These are phyloP conservation scores for Pelobates cultripes DNA, from an alignment of 2,797 vertebrate species.

Conservation along the genomic window DNA sequence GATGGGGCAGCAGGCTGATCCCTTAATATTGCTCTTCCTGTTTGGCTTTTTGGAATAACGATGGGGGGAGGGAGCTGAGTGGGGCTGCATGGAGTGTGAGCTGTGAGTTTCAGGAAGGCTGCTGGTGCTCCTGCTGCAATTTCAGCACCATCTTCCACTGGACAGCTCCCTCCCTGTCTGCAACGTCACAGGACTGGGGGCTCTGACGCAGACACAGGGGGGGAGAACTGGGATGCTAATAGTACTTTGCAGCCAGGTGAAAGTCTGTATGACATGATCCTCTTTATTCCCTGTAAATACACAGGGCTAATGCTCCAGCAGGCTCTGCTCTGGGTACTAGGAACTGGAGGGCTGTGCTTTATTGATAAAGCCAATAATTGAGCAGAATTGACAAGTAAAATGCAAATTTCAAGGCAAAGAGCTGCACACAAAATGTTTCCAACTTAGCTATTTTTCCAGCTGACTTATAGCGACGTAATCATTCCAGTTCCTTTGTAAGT, in stretches of 20 bases:
- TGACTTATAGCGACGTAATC: too few species aligned
- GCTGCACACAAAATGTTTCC: too few species aligned
- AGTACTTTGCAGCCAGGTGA: constrained; percentile 23
- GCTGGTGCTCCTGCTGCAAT: constrained; percentile 72
- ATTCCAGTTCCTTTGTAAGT: too few species aligned
- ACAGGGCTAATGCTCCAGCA: background rate
- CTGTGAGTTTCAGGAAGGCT: constrained; percentile 47
- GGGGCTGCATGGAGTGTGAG: constrained; percentile 29
- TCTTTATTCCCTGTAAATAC: constrained; percentile 6
- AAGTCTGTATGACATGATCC: constrained; percentile 21
- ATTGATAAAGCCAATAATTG: too few species aligned
- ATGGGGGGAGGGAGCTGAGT: constrained; percentile 17
- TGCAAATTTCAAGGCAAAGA: too few species aligned
- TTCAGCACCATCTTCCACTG: constrained; percentile 88
- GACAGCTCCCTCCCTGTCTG: constrained; percentile 88
- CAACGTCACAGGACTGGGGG: constrained; percentile 71
- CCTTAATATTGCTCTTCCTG: background rate
- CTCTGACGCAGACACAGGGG: constrained; percentile 27
- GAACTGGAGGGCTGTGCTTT: too few species aligned
- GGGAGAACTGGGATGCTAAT: background rate
- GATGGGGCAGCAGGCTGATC: constrained; percentile 28
- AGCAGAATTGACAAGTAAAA: too few species aligned
- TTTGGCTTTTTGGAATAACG: too few species aligned
- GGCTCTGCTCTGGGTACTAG: too few species aligned
- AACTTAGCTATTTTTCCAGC: too few species aligned